A percentile compares a stretch with the other conserved stretches of the same genome.
phyloP scores from a whole-genome alignment of 2,797 vertebrate genomes.

The Hoplostethus mediterraneus region DNA sequence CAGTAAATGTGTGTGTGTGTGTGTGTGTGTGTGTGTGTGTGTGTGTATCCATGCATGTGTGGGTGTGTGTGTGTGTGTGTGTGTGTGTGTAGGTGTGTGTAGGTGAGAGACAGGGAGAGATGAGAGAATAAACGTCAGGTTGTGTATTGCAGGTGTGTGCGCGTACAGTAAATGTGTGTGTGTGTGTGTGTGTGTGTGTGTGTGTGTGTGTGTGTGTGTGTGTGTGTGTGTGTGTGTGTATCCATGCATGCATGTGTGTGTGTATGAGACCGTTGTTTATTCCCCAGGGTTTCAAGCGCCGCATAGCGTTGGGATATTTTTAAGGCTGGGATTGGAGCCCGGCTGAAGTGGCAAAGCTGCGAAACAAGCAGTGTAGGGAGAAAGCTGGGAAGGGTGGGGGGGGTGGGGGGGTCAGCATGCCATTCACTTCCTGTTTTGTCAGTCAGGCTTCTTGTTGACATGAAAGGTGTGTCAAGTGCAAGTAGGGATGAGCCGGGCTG shows the following conservation, averaged over 20 bases:
- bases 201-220: not conserved
- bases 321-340: constrained; percentile 1
- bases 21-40: not conserved
- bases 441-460: not conserved
- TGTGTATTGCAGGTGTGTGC: not conserved
- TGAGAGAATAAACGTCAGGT: no score
- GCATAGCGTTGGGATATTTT: constrained; percentile 24
- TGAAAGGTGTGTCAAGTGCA: not conserved
- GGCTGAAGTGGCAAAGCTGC: constrained; percentile 17
- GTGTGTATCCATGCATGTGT: not conserved
- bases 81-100: constrained; percentile 7
- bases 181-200: constrained; percentile 3
- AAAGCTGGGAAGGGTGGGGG: not conserved
- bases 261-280: not conserved
- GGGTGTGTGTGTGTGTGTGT: not conserved
- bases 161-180: not conserved
- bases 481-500: no score
- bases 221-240: not conserved
- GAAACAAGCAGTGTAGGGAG: not conserved
- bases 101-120: constrained; percentile 1
- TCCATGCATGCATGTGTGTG: not conserved
- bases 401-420: not conserved
- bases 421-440: not conserved
- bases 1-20: constrained; percentile 3
- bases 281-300: constrained; percentile 13